These are phyloP conservation scores for Neostethus bicornis DNA, from an alignment of 2,797 vertebrate genomes.

Conservation along the genomic window DNA sequence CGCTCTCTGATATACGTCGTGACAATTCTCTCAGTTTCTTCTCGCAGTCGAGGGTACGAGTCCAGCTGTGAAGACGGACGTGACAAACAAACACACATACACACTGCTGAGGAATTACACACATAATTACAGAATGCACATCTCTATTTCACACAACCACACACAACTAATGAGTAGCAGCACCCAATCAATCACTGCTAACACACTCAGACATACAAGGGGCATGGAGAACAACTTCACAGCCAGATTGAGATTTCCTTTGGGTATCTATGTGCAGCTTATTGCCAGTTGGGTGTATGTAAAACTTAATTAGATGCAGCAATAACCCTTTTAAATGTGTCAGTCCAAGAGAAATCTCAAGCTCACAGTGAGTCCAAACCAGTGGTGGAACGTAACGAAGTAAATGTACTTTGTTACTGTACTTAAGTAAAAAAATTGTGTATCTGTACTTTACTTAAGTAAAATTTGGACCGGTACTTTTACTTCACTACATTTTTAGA, in stretches of 20 bases:
- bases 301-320: neutral
- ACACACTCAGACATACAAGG: slow-evolving; percentile 10
- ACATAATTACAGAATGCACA: slow-evolving; percentile 27
- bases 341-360: slow-evolving; percentile 13
- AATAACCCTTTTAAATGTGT: fast-evolving
- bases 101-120: slow-evolving; percentile 53
- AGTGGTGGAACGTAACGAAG: too few species aligned
- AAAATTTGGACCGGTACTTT: too few species aligned
- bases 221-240: slow-evolving; percentile 36
- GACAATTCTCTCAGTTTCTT: slow-evolving; percentile 94
- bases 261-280: neutral
- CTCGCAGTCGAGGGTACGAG: slow-evolving; percentile 90
- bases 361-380: slow-evolving; percentile 17
- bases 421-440: too few species aligned
- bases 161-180: slow-evolving; percentile 13
- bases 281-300: neutral
- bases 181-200: slow-evolving; percentile 6
- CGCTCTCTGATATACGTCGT: slow-evolving; percentile 91
- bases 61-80: slow-evolving; percentile 78
- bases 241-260: slow-evolving; percentile 37
- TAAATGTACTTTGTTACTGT: too few species aligned
- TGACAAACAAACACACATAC: slow-evolving; percentile 29
- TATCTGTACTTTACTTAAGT: too few species aligned
- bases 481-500: too few species aligned
- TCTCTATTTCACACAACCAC: slow-evolving; percentile 5